Percentiles rank a stretch among this genome's conserved stretches.
Conservation (phyloP, 2,797 vertebrate genomes). For the Hozukius guyotensis region DNA sequence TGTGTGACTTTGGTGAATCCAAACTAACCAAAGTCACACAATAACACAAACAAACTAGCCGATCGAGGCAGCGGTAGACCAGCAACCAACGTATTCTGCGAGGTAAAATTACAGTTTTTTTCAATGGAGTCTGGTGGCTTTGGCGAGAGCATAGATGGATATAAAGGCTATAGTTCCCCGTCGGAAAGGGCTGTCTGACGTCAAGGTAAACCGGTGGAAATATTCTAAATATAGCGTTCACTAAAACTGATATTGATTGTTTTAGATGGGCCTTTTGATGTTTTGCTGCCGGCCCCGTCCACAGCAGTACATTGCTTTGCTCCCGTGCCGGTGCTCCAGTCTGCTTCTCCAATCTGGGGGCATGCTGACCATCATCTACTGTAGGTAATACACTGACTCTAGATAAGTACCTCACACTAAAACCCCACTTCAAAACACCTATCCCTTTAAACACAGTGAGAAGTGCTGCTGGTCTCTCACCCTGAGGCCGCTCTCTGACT, state of each 20-base stretch:
- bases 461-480: slow-evolving; percentile 65
- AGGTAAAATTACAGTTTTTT: not conserved
- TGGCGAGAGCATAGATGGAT: too few species aligned
- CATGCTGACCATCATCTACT: not conserved
- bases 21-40: too few species aligned
- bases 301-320: not conserved
- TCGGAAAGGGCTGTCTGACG: rapidly evolving
- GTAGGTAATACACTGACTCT: not conserved
- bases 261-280: not conserved
- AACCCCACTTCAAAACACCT: not conserved
- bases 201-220: not conserved
- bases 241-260: not conserved
- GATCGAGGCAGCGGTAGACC: not conserved
- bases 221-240: not conserved
- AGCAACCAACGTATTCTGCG: not conserved
- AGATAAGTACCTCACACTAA: not conserved
- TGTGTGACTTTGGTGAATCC: too few species aligned
- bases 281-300: rapidly evolving
- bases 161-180: rapidly evolving
- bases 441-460: not conserved
- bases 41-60: rapidly evolving
- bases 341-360: not conserved
- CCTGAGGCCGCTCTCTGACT: slow-evolving; percentile 90
- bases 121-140: not conserved
- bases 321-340: rapidly evolving